Percentiles rank a stretch among this genome's conserved stretches.
These are phyloP conservation scores for Siderastrea siderea DNA, from an alignment of 92 coral and sea anemone species.

Conservation along the genomic window DNA sequence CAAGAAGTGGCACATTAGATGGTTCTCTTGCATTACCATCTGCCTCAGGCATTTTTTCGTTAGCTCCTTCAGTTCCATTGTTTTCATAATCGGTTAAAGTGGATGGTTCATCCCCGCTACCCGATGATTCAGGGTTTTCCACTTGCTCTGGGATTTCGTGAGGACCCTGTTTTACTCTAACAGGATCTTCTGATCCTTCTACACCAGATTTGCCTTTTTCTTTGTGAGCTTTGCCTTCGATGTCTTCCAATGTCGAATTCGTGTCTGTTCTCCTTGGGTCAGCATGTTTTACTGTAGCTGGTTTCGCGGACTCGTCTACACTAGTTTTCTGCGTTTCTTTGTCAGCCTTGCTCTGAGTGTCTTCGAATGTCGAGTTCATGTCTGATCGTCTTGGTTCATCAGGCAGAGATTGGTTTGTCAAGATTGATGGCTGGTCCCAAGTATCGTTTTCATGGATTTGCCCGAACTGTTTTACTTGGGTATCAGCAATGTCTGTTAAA, in stretches of 20 bases:
- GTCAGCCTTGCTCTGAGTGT: neutral
- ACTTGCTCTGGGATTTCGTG: neutral
- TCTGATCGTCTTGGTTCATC: conserved; percentile 14
- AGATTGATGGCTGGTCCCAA: neutral
- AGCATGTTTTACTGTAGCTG: neutral
- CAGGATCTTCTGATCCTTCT: neutral
- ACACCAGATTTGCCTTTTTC: neutral
- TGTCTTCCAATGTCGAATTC: conserved; percentile 22
- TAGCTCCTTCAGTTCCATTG: neutral
- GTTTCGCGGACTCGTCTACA: neutral
- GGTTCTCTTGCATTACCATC: neutral
- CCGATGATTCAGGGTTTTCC: neutral
- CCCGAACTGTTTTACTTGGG: neutral
- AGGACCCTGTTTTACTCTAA: neutral
- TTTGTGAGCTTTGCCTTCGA: neutral
- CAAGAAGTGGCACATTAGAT: neutral
- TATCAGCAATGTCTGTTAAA: neutral
- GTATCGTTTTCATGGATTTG: conserved; percentile 3
- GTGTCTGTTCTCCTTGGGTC: conserved; percentile 1
- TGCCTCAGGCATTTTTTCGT: neutral
- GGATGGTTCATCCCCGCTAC: conserved; percentile 18
- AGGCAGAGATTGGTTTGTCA: neutral
- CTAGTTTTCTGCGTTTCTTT: neutral
- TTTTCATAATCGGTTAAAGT: neutral
- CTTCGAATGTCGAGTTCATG: conserved; percentile 15